Base-by-base conservation (phyloP, 1,140 invertebrate species). In the Atopsyche davidsoni region DNA sequence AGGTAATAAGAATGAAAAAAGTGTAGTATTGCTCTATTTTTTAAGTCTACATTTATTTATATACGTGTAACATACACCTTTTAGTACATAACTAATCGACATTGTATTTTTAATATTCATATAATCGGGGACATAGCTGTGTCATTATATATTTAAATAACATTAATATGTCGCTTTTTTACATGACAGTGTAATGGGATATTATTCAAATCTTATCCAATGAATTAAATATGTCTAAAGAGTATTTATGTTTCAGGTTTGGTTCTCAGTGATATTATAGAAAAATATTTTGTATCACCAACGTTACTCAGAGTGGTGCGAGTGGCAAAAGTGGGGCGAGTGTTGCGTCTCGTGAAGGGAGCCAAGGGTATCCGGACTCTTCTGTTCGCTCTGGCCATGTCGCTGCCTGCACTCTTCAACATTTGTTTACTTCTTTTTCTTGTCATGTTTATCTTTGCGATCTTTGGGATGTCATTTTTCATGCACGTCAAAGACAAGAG, bases 401-500 rank as follows among this genome's bases (percentile, higher is more conserved):
- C 94, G 60, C 78, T 98, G 66, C 95, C 94, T 58, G 96, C 95
- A 53, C 82, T 98, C 40, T 96, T 98, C 79, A 98, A 98, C 78
- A 98, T 98, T 73, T 97, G 94, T 68, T 82, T 98, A 62, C 80
- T 98, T 60, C 83, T 98, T 58, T 97, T 97, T 73, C 80, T 98
- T 59, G 92, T 98, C 59, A 97, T 98, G 91, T 98, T 98, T 75
- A 98, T 98, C 71, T 98, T 97, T 70, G 93, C 94, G 60, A 97
- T 96, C 64, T 97, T 98, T 70, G 95, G 96, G 52, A 98, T 98
- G 95, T 96, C 92, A 36, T 98, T 98, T 79, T 98, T 98, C 75
- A 96, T 95, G 92, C 87, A 95, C 72, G 93, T 97, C 45, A 94
- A 93, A 69, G 81, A 89, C 64, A 87, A 89, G 64, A 89, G 86